Evolutionary conservation across 2,888 invertebrate species (phyloP).

Genomic region (Beris morrisii): DNA sequence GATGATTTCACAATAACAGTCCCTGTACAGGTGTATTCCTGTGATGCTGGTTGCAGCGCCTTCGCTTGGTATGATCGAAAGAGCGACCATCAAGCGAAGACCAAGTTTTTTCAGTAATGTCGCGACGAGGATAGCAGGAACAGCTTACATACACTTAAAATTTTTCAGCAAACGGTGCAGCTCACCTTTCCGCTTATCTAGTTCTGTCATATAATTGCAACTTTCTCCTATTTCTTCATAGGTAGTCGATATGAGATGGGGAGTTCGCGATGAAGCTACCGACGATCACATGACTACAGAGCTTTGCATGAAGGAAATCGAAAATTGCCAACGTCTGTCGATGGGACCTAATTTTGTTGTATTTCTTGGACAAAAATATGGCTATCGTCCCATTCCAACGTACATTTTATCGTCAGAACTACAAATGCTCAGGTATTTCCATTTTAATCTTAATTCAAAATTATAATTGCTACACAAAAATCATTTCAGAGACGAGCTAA

Average conservation of each 20-base stretch:
- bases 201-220: too few species aligned
- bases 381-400: conserved; percentile 95
- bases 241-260: conserved; percentile 99
- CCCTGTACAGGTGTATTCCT: too few species aligned
- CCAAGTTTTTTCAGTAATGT: too few species aligned
- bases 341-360: conserved; percentile 99
- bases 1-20: too few species aligned
- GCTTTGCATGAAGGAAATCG: conserved; percentile 96
- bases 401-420: conserved; percentile 91
- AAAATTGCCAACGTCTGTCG: conserved; percentile 94
- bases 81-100: too few species aligned
- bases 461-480: neutral
- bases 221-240: conserved; percentile 48
- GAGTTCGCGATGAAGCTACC: conserved; percentile 95
- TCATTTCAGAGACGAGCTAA: conserved; percentile 71
- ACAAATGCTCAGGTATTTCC: conserved; percentile 65
- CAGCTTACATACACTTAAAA: too few species aligned
- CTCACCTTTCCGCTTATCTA: too few species aligned
- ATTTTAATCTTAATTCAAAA: neutral
- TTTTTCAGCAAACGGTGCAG: too few species aligned
- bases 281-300: conserved; percentile 99
- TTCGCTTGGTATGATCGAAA: too few species aligned
- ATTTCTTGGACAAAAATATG: conserved; percentile 97
- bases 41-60: too few species aligned
- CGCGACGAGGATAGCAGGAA: too few species aligned